phyloP scores from a whole-genome alignment of 2,888 invertebrate species.

The Aphidius colemani region DNA sequence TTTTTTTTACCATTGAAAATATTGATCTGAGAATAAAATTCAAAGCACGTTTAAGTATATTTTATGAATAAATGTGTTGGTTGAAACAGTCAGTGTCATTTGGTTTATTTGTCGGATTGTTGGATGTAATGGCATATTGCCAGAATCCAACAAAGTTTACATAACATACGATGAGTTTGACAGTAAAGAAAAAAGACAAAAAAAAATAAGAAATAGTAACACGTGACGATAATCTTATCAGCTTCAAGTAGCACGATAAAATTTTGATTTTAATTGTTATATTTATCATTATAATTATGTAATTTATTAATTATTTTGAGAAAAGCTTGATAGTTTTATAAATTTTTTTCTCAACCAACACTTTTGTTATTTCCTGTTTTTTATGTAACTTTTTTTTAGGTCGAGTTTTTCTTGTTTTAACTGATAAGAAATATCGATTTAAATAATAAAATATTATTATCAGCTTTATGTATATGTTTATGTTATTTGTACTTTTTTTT shows the following conservation, averaged over 20 bases:
- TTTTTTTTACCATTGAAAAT: not conserved
- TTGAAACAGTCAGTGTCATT: not conserved
- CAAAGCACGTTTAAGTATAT: too few species aligned
- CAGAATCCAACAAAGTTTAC: slow-evolving; percentile 55
- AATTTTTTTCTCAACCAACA: not conserved
- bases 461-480: too few species aligned
- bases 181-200: slow-evolving; percentile 40
- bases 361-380: not conserved
- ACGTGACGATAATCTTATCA: slow-evolving; percentile 47
- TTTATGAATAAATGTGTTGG: not conserved
- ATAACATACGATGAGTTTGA: slow-evolving; percentile 55
- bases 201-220: slow-evolving; percentile 29
- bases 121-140: slow-evolving; percentile 43
- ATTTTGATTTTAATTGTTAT: not conserved
- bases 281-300: not conserved
- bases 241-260: not conserved
- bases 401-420: not conserved
- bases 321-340: not conserved
- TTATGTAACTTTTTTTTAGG: not conserved
- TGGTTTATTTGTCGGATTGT: slow-evolving; percentile 13
- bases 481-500: too few species aligned
- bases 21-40: not conserved
- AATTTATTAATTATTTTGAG: not conserved
- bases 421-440: too few species aligned
- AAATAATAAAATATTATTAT: too few species aligned